A percentile compares a stretch with the other conserved stretches of the same genome.
Evolutionary conservation across 1,140 invertebrate genomes (phyloP).

Genomic region (Atta colombica): DNA sequence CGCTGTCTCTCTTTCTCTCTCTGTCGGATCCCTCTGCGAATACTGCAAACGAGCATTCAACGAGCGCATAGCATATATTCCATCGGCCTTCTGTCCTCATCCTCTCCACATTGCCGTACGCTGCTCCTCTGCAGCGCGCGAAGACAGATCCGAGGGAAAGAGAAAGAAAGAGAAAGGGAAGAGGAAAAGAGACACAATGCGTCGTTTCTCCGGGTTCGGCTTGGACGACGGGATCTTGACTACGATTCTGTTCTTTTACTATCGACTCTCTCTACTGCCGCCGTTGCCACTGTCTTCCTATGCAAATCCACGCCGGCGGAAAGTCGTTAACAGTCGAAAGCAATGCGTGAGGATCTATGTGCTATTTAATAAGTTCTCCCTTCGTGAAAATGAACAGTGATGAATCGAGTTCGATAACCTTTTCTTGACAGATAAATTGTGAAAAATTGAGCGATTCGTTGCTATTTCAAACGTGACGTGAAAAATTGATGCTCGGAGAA

Average conservation of each 20-base stretch:
- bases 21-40: slow-evolving; percentile 35
- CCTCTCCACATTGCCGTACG: slow-evolving; percentile 30
- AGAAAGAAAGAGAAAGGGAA: too few relatives aligned
- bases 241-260: slow-evolving; percentile 32
- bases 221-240: slow-evolving; percentile 48
- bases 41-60: slow-evolving; percentile 77
- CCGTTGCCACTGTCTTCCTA: neutral
- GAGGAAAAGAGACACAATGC: too few relatives aligned
- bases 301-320: slow-evolving; percentile 42
- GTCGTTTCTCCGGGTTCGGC: slow-evolving; percentile 43
- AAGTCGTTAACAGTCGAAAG: slow-evolving; percentile 34
- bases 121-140: slow-evolving; percentile 30
- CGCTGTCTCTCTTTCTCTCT: slow-evolving; percentile 14
- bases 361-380: slow-evolving; percentile 21
- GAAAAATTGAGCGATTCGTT: slow-evolving; percentile 38
- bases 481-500: slow-evolving; percentile 26
- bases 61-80: slow-evolving; percentile 75
- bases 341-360: slow-evolving; percentile 15
- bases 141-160: slow-evolving; percentile 16
- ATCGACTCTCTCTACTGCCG: neutral
- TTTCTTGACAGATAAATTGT: neutral
- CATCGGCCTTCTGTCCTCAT: slow-evolving; percentile 61
- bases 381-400: neutral
- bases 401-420: slow-evolving; percentile 25
- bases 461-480: slow-evolving; percentile 9